Conservation (phyloP, 1,140 invertebrate genomes). For the Drosophila setifemur region DNA sequence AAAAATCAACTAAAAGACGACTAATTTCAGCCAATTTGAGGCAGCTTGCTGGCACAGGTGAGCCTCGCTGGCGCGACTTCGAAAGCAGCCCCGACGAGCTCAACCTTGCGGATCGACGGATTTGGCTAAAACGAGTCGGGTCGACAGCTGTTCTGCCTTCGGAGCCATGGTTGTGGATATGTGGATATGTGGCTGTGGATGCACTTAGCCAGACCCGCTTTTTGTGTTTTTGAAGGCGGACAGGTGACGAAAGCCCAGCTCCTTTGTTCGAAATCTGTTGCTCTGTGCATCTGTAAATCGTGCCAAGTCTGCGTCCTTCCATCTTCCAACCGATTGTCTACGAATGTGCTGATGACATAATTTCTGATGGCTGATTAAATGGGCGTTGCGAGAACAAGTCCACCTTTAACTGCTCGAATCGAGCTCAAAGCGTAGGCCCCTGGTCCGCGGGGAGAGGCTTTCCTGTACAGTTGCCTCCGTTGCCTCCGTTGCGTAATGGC, state of each 20-base stretch:
- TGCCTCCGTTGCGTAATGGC: slow-evolving; percentile 23
- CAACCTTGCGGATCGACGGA: slow-evolving; percentile 71
- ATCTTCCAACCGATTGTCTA: background rate
- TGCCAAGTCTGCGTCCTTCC: slow-evolving; percentile 29
- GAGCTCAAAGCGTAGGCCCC: slow-evolving; percentile 9
- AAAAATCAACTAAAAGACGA: slow-evolving; percentile 38
- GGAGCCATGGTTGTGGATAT: background rate
- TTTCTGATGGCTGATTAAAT: slow-evolving; percentile 47
- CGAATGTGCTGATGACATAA: slow-evolving; percentile 45
- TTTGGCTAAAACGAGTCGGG: slow-evolving; percentile 69
- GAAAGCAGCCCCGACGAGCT: slow-evolving; percentile 14
- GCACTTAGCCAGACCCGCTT: slow-evolving; percentile 32
- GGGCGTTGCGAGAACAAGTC: slow-evolving; percentile 56
- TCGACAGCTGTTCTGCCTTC: slow-evolving; percentile 39
- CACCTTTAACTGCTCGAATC: background rate
- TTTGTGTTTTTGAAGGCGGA: slow-evolving; percentile 55
- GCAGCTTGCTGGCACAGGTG: slow-evolving; percentile 23
- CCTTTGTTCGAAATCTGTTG: slow-evolving; percentile 16
- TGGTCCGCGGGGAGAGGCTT: background rate
- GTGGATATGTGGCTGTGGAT: slow-evolving; percentile 2
- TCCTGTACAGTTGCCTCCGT: slow-evolving; percentile 6
- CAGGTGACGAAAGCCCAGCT: slow-evolving; percentile 46
- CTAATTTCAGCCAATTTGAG: slow-evolving; percentile 59
- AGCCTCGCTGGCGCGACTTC: slow-evolving; percentile 22
- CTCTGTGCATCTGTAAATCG: no score